phyloP scores from a whole-genome alignment of 2,888 invertebrate species.

The Chrysolina haemoptera region DNA sequence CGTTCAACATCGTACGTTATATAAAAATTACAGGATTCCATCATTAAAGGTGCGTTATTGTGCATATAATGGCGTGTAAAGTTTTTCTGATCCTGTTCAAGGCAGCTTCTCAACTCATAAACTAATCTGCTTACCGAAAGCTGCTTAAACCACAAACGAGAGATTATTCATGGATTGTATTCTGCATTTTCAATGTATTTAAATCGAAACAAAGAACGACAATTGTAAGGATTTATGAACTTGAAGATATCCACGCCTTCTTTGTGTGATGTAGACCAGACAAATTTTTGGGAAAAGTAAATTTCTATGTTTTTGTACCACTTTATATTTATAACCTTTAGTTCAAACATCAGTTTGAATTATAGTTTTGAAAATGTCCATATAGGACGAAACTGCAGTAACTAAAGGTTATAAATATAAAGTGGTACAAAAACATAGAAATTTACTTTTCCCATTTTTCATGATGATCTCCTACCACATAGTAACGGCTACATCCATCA shows the following conservation, averaged over 20 bases:
- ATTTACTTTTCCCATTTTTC: too few species aligned
- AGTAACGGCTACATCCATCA: too few species aligned
- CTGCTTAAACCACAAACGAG: conserved; percentile 23
- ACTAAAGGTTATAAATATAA: too few species aligned
- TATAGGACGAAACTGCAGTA: too few species aligned
- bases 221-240: conserved; percentile 23
- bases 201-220: conserved; percentile 24
- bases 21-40: not conserved
- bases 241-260: conserved; percentile 20
- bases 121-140: conserved; percentile 31
- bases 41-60: conserved; percentile 8
- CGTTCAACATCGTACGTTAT: not conserved
- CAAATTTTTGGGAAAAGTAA: too few species aligned
- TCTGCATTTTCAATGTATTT: conserved; percentile 18
- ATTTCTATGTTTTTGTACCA: too few species aligned
- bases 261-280: not conserved
- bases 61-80: conserved; percentile 1
- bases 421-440: too few species aligned
- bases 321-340: too few species aligned
- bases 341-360: too few species aligned
- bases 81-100: conserved; percentile 24
- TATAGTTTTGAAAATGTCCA: too few species aligned
- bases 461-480: too few species aligned
- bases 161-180: not conserved
- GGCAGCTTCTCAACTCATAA: conserved; percentile 11